Percentiles rank a stretch among this genome's conserved stretches.
phyloP scores from a whole-genome alignment of 2,797 vertebrate genomes.

The Bufotes viridis region DNA sequence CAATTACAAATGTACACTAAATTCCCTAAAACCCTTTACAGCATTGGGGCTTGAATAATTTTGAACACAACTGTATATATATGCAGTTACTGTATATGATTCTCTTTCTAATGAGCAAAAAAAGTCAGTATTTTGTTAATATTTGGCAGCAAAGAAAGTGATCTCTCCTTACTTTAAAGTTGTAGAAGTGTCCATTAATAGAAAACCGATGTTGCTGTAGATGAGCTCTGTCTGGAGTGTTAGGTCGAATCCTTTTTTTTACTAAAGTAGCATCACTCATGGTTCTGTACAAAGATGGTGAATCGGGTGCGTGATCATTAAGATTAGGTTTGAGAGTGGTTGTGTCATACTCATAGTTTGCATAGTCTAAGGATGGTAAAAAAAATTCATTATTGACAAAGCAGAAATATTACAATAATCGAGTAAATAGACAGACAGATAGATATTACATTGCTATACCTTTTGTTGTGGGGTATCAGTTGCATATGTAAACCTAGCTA shows the following conservation, averaged over 20 bases:
- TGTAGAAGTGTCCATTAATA: constrained; percentile 93
- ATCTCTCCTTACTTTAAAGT: constrained; percentile 71
- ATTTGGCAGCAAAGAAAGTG: neutral
- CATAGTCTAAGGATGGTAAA: constrained; percentile 70
- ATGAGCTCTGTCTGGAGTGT: constrained; percentile 70
- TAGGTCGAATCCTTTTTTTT: constrained; percentile 75
- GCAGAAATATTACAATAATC: neutral
- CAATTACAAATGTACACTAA: no score
- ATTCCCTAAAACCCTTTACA: no score
- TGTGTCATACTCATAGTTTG: constrained; percentile 72
- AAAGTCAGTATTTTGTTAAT: no score
- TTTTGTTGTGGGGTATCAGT: no score
- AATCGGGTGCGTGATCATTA: constrained; percentile 67
- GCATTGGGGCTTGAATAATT: no score
- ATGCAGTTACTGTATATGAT: no score
- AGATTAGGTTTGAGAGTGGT: constrained; percentile 72
- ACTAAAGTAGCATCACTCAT: constrained; percentile 80
- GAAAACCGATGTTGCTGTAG: constrained; percentile 84
- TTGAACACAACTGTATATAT: no score
- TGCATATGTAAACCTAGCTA: no score
- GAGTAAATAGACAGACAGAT: neutral
- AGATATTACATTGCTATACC: neutral
- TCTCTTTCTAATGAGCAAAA: no score
- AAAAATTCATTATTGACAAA: neutral
- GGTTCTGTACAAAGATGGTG: constrained; percentile 82